Conservation (phyloP, 2,113 vertebrate species). For the Hypocryptadius cinnamomeus region DNA sequence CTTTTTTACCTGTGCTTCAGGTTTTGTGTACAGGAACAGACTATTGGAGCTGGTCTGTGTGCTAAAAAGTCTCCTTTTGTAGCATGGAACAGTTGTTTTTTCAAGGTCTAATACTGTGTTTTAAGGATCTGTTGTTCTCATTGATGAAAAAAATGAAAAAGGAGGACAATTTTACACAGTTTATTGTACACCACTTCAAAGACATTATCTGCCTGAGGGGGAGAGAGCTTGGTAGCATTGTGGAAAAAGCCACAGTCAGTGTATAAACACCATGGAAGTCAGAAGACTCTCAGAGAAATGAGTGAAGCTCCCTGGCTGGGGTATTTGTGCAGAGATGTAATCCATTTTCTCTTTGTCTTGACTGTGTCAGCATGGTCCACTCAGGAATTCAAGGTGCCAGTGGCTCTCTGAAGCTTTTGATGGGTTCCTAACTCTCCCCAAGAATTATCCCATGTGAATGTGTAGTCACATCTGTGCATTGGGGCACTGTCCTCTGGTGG, state of each 20-base stretch:
- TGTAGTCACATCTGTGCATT: not conserved
- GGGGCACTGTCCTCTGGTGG: not conserved
- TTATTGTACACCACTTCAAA: not conserved
- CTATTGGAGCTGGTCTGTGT: not conserved
- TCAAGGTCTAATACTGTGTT: not conserved
- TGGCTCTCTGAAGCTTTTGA: not conserved
- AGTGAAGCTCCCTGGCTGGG: not conserved
- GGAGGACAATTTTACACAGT: not conserved
- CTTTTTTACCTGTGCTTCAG: not conserved
- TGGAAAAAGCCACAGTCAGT: not conserved
- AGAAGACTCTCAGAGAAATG: not conserved
- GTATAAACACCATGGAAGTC: not conserved
- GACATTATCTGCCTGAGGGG: not conserved
- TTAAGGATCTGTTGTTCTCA: not conserved
- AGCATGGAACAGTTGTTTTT: not conserved
- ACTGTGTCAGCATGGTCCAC: not conserved
- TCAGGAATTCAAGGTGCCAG: not conserved
- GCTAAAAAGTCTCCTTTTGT: not conserved
- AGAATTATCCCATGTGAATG: not conserved
- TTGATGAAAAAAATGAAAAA: not conserved
- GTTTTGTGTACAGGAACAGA: not conserved
- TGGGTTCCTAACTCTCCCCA: not conserved
- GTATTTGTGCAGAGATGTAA: not conserved
- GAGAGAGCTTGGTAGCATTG: not conserved
- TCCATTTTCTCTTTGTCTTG: not conserved